phyloP scores from a whole-genome alignment of 2,888 invertebrate genomes.

The Eudasyphora cyanicolor region DNA sequence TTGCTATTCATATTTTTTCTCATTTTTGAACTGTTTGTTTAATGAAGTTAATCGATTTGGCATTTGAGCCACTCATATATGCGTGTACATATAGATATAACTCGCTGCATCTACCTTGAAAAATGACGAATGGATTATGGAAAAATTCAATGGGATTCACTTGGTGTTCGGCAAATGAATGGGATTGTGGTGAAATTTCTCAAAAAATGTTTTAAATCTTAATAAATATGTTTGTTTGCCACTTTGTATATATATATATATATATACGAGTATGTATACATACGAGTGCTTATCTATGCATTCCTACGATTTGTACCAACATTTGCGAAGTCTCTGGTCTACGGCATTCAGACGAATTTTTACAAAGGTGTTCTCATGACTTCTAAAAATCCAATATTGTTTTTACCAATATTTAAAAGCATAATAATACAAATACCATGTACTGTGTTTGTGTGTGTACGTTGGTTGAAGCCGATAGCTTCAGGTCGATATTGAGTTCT shows the following conservation, averaged over 20 bases:
- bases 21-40: not conserved
- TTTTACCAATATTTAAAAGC: too few species aligned
- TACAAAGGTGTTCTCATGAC: too few species aligned
- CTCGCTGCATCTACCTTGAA: not conserved
- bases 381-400: too few species aligned
- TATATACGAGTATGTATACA: not conserved
- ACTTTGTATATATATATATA: too few species aligned
- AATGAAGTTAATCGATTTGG: too few species aligned
- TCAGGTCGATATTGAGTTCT: not conserved
- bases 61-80: not conserved
- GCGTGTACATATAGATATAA: not conserved
- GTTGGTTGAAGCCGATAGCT: not conserved
- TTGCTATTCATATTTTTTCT: not conserved
- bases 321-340: too few species aligned
- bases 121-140: not conserved
- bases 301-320: too few species aligned
- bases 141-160: not conserved
- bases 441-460: not conserved
- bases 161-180: not conserved
- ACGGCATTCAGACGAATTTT: too few species aligned
- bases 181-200: not conserved
- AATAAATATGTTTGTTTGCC: not conserved
- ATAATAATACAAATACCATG: too few species aligned
- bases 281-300: too few species aligned
- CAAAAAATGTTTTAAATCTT: not conserved